Conservation (phyloP, 1,140 invertebrate genomes). For the Tetramorium parvispinum region DNA sequence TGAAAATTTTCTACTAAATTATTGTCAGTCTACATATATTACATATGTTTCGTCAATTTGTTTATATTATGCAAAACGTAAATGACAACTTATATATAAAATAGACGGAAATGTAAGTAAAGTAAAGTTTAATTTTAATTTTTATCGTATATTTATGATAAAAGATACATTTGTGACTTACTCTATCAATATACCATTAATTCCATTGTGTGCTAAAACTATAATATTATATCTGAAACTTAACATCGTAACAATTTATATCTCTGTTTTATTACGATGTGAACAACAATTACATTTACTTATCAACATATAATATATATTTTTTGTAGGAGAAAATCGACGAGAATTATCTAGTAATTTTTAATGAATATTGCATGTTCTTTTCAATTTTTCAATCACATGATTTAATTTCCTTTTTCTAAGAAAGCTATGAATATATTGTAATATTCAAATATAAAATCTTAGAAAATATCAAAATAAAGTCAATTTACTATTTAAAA, state of each 20-base stretch:
- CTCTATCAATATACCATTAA: slow-evolving; percentile 1
- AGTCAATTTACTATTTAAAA: background rate
- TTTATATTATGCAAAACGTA: background rate
- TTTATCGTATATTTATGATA: slow-evolving; percentile 4
- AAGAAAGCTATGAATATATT: background rate
- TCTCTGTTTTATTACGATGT: background rate
- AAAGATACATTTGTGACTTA: background rate
- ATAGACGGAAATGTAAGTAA: background rate
- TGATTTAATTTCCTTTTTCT: background rate
- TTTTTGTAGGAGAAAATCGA: background rate
- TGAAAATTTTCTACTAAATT: background rate
- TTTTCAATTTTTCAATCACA: background rate
- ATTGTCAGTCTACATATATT: background rate
- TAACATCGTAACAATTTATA: background rate
- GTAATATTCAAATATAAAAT: background rate
- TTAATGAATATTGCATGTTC: background rate
- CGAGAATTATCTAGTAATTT: background rate
- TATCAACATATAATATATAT: background rate
- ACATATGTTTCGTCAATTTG: background rate
- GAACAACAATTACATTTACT: slow-evolving; percentile 6
- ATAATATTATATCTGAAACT: slow-evolving; percentile 7
- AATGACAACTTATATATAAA: background rate
- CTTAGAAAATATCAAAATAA: background rate
- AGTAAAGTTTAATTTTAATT: slow-evolving; percentile 23
- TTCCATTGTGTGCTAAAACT: slow-evolving; percentile 23